phyloP scores from a whole-genome alignment of 1,140 invertebrate genomes.

The Drosophila ananassae region DNA sequence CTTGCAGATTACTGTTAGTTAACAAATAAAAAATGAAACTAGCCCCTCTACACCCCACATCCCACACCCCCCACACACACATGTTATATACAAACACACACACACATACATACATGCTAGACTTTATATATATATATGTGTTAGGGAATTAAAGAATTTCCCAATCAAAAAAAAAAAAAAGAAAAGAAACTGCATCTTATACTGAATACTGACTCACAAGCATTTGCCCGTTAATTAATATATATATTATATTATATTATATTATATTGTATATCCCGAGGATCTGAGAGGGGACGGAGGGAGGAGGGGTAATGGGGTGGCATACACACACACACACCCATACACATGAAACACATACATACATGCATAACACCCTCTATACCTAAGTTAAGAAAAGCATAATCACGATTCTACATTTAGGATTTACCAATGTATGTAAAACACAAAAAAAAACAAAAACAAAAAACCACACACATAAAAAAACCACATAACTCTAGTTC shows the following conservation, averaged over 20 bases:
- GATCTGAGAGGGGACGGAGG: slow-evolving; percentile 19
- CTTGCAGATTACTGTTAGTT: slow-evolving; percentile 43
- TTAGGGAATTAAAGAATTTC: neutral
- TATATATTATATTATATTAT: too few relatives aligned
- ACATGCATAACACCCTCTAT: slow-evolving; percentile 38
- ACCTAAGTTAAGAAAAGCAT: slow-evolving; percentile 54
- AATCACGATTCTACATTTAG: slow-evolving; percentile 39
- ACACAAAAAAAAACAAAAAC: slow-evolving; percentile 26
- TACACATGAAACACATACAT: slow-evolving; percentile 20
- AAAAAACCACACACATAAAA: slow-evolving; percentile 11
- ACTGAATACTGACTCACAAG: slow-evolving; percentile 9
- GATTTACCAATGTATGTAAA: slow-evolving; percentile 26
- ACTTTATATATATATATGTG: slow-evolving; percentile 19
- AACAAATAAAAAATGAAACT: slow-evolving; percentile 6
- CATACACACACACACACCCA: slow-evolving; percentile 25
- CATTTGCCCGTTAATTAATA: slow-evolving; percentile 21
- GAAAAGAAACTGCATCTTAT: slow-evolving; percentile 20
- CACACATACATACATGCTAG: slow-evolving; percentile 16
- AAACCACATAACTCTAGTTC: slow-evolving; percentile 43
- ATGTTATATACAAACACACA: slow-evolving; percentile 34
- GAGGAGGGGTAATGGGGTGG: slow-evolving; percentile 15
- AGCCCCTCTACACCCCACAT: neutral
- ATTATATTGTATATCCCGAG: slow-evolving; percentile 10
- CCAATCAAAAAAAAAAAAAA: slow-evolving; percentile 2
- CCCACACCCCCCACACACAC: slow-evolving; percentile 8